Evolutionary conservation across 1,140 invertebrate species (phyloP).

Genomic region (Papilio glaucus): DNA sequence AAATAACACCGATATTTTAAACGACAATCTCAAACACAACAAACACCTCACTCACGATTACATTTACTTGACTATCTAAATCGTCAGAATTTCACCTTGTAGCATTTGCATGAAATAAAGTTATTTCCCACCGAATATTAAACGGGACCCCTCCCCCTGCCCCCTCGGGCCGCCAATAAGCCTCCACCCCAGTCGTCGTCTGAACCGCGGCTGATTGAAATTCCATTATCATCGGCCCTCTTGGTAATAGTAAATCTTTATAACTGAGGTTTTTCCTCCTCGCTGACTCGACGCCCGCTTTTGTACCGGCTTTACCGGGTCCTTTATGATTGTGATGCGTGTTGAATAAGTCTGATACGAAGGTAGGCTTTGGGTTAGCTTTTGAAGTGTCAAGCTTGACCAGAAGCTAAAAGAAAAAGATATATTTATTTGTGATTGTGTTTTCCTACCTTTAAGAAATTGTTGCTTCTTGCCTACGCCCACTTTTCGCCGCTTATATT

Average conservation of each 20-base stretch:
- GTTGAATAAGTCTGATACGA: conserved; percentile 51
- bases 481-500: too few species aligned
- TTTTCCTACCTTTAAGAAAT: too few species aligned
- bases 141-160: neutral
- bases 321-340: conserved; percentile 53
- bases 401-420: neutral
- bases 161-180: neutral
- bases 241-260: conserved; percentile 59
- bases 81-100: conserved; percentile 21
- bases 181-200: conserved; percentile 29
- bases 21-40: neutral
- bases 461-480: too few species aligned
- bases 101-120: conserved; percentile 36
- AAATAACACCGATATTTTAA: neutral
- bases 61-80: conserved; percentile 15
- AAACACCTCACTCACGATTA: conserved; percentile 1
- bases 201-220: conserved; percentile 70
- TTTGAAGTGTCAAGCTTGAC: neutral
- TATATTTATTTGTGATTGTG: too few species aligned
- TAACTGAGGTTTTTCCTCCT: conserved; percentile 60
- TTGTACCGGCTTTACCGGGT: conserved; percentile 58
- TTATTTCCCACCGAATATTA: conserved; percentile 35
- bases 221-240: conserved; percentile 75
- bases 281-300: conserved; percentile 52
- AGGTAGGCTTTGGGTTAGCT: conserved; percentile 21